Evolutionary conservation across 2,888 invertebrate species (phyloP).

Genomic region (Oligia latruncula): DNA sequence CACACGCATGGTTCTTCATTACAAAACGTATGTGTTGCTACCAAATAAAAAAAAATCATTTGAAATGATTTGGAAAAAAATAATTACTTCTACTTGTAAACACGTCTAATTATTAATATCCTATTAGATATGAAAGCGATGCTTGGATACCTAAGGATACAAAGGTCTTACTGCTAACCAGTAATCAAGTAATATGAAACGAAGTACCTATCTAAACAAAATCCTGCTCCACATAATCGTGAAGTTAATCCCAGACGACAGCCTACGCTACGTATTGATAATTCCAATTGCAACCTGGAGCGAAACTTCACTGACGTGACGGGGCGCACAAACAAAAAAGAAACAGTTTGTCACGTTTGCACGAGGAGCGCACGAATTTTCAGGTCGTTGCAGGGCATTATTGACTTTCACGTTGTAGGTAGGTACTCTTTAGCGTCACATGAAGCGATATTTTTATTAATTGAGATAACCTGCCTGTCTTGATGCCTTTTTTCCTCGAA

Average conservation of each 20-base stretch:
- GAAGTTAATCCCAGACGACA: constrained; percentile 24
- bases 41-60: background rate
- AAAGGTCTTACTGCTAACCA: background rate
- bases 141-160: background rate
- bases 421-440: background rate
- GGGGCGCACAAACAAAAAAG: constrained; percentile 20
- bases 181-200: background rate
- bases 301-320: constrained; percentile 16
- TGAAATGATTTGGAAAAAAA: background rate
- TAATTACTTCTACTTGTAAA: background rate
- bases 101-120: background rate
- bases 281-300: constrained; percentile 33
- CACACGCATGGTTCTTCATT: background rate
- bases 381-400: constrained; percentile 14
- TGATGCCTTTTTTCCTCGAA: background rate
- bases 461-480: background rate
- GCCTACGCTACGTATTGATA: constrained; percentile 14
- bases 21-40: background rate
- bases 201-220: background rate
- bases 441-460: background rate
- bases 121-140: background rate
- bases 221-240: constrained; percentile 1
- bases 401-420: constrained; percentile 22
- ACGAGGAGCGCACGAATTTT: constrained; percentile 30
- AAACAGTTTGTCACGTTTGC: constrained; percentile 21